These are phyloP conservation scores for Setipinna tenuifilis DNA, from an alignment of 2,797 vertebrate species.

Conservation along the genomic window DNA sequence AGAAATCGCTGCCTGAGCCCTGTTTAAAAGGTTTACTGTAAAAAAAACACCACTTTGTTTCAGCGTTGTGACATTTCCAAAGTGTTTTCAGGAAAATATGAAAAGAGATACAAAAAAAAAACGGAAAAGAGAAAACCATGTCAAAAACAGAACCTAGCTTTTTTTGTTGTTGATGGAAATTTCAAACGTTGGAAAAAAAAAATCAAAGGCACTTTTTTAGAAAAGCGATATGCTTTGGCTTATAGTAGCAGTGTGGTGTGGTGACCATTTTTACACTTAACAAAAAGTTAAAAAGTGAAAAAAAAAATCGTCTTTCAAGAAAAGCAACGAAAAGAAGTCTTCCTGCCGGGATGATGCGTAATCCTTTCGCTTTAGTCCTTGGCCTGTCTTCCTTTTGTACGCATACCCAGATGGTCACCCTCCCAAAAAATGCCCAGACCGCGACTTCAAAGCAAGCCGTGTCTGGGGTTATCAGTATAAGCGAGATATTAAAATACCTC, in stretches of 20 bases:
- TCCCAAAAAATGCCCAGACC: slow-evolving; percentile 23
- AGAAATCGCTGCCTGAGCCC: slow-evolving; percentile 75
- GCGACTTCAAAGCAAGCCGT: slow-evolving; percentile 11
- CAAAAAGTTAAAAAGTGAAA: slow-evolving; percentile 51
- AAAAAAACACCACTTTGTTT: slow-evolving; percentile 66
- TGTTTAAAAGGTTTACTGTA: slow-evolving; percentile 72
- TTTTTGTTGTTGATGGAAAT: slow-evolving; percentile 66
- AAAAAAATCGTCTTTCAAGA: slow-evolving; percentile 53
- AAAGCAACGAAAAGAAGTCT: slow-evolving; percentile 68
- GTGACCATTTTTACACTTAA: slow-evolving; percentile 64
- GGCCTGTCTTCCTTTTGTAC: slow-evolving; percentile 72
- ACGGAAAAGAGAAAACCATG: slow-evolving; percentile 28
- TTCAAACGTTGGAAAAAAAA: slow-evolving; percentile 70
- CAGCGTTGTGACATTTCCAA: slow-evolving; percentile 48
- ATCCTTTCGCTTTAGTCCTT: slow-evolving; percentile 66
- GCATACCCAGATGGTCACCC: slow-evolving; percentile 61
- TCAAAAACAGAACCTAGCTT: slow-evolving; percentile 51
- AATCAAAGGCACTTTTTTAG: slow-evolving; percentile 71
- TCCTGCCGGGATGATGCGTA: slow-evolving; percentile 75
- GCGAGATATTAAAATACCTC: slow-evolving; percentile 73
- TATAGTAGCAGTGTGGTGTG: slow-evolving; percentile 80
- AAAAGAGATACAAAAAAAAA: slow-evolving; percentile 42
- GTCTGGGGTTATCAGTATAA: slow-evolving; percentile 65
- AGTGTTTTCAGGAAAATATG: slow-evolving; percentile 46
- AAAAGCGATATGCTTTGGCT: slow-evolving; percentile 79